Percentiles rank a stretch among this genome's conserved stretches.
Conservation (phyloP, 2,888 invertebrate species). For the Xylota segnis region DNA sequence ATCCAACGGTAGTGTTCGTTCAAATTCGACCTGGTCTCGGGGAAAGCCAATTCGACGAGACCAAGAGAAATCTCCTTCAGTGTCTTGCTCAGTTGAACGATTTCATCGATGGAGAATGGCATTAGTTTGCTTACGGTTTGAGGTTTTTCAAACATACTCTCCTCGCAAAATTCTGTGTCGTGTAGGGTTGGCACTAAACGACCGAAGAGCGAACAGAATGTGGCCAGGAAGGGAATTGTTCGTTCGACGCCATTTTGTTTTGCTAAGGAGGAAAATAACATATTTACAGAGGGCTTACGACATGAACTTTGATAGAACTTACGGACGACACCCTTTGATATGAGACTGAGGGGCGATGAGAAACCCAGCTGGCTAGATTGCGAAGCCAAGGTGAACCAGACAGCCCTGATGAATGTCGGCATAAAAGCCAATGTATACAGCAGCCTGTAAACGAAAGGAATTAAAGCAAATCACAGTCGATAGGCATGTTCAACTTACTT, state of each 20-base stretch:
- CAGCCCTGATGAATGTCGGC: slow-evolving; percentile 90
- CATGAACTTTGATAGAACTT: slow-evolving; percentile 77
- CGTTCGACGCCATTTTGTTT: slow-evolving; percentile 86
- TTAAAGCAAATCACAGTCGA: neutral
- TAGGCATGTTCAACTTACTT: slow-evolving; percentile 86
- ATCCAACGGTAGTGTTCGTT: slow-evolving; percentile 87
- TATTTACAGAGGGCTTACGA: too few relatives aligned
- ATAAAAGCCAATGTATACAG: slow-evolving; percentile 93
- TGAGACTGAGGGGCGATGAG: slow-evolving; percentile 83
- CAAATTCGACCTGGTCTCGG: slow-evolving; percentile 89
- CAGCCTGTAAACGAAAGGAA: slow-evolving; percentile 85
- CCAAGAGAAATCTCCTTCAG: slow-evolving; percentile 93
- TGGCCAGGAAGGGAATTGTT: slow-evolving; percentile 91
- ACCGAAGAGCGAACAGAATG: slow-evolving; percentile 93
- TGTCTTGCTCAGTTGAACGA: slow-evolving; percentile 89
- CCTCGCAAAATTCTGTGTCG: slow-evolving; percentile 92
- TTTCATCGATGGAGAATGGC: slow-evolving; percentile 90
- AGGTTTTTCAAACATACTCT: slow-evolving; percentile 82
- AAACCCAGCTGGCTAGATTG: slow-evolving; percentile 83
- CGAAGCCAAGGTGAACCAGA: slow-evolving; percentile 87
- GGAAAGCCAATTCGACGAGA: slow-evolving; percentile 93
- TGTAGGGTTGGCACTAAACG: slow-evolving; percentile 92
- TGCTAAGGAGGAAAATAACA: slow-evolving; percentile 79
- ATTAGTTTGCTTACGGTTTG: slow-evolving; percentile 79
- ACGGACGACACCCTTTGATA: slow-evolving; percentile 84